Conservation (phyloP, 2,113 vertebrate species). For the Grallaria varia region DNA sequence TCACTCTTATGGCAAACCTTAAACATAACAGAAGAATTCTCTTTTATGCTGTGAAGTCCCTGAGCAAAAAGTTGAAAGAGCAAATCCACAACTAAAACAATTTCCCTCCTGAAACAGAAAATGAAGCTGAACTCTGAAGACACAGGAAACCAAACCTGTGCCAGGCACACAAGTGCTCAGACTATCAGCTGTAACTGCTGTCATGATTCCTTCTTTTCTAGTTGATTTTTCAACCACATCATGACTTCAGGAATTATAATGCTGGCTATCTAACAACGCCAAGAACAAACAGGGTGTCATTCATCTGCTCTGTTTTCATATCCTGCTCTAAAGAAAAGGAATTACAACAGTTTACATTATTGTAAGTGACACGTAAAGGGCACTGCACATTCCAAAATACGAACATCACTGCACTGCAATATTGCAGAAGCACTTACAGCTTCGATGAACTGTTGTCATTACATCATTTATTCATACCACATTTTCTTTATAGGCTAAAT, state of each 20-base stretch:
- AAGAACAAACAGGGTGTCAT: background rate
- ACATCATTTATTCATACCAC: background rate
- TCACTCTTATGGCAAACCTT: background rate
- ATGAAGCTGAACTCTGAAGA: accelerated
- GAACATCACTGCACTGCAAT: background rate
- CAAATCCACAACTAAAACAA: background rate
- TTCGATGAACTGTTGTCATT: background rate
- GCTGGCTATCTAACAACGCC: background rate
- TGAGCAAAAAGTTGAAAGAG: background rate
- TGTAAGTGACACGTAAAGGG: background rate
- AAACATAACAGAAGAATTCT: background rate
- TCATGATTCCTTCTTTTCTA: background rate
- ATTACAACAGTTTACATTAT: background rate
- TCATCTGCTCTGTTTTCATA: background rate
- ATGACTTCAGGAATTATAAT: background rate
- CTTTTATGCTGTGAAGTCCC: background rate
- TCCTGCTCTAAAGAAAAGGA: background rate
- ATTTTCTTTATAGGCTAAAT: background rate
- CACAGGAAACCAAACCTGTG: background rate
- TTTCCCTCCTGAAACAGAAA: background rate
- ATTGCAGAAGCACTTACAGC: background rate
- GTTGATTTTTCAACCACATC: background rate
- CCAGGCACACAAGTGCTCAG: background rate
- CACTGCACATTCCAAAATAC: background rate
- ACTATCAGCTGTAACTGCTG: background rate